These are phyloP conservation scores for Poecilia gillii DNA, from an alignment of 2,797 vertebrate genomes.

Conservation along the genomic window DNA sequence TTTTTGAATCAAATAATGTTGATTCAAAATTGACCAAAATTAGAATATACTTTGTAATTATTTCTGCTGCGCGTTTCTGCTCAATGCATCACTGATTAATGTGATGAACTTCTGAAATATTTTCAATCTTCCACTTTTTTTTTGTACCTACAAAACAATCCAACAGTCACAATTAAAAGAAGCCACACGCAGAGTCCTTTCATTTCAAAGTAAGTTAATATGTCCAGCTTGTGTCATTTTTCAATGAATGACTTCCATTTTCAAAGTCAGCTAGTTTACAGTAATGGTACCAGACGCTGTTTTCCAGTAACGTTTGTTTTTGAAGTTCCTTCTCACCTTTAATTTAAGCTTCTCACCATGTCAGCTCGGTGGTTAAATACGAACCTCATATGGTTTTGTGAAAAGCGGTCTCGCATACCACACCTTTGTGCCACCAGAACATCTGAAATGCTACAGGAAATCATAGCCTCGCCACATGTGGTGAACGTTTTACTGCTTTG, in stretches of 20 bases:
- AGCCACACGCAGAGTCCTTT: neutral
- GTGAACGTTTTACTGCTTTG: neutral
- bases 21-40: neutral
- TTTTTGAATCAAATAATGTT: neutral
- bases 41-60: neutral
- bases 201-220: neutral
- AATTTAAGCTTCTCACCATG: neutral
- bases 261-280: neutral
- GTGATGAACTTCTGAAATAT: neutral
- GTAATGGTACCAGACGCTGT: neutral
- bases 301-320: neutral
- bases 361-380: neutral
- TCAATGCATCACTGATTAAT: neutral
- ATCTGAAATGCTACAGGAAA: neutral
- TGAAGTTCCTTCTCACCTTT: neutral
- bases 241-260: neutral
- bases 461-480: neutral
- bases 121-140: neutral
- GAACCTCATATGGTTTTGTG: neutral
- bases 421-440: conserved; percentile 2
- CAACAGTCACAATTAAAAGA: neutral
- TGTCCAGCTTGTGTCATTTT: neutral
- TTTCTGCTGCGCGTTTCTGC: neutral
- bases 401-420: neutral
- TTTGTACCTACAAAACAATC: neutral